Base-by-base conservation (phyloP, 2,888 invertebrate genomes). In the Aromia moschata region DNA sequence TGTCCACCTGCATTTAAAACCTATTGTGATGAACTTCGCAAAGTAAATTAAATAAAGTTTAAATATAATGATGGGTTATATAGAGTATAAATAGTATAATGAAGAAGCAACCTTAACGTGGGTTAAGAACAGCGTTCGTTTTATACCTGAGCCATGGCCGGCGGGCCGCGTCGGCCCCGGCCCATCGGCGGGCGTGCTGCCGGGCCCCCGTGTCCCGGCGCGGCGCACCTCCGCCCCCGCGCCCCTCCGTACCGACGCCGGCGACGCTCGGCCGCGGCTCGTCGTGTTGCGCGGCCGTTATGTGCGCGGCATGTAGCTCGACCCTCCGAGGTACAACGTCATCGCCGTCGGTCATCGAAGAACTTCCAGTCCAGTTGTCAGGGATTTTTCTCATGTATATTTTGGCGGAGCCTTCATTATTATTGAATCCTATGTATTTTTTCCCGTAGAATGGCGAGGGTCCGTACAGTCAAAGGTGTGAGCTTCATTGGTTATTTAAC, bases 1-100 rank as follows among this genome's bases (percentile, higher is more conserved):
- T 79, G 79, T 80, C 79, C 78, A 79, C 77, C 77, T 79, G 75
- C 76, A 79, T 77, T 77, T n/a, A n/a, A 76, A 77, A 76, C 75
- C 75, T 77, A 80, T 79, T 80, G 81, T 81, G 80, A 80, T 81
- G 79, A 80, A 78, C 78, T 80, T 80, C 79, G 79, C 79, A 80
- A n/a, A 79, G 72, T 74, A 79, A 79, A 80, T 77, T 77, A 77
- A n/a, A 76, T 77, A 60, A 64, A 69, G 62, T 64, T n/a, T 68
- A 65, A 67, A 68, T 64, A 65, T 77, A 74, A 75, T 75, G 72
- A 77, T 79, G 75, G 78, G 77, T 79, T 79, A 77, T 76, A 77
- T 77, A 79, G 76, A 76, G 72, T 77, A 77, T 5, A 10, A 79
- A 78, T 77, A 78, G 75, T 75, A 75, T 74, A 75, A 75, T 25